phyloP scores from a whole-genome alignment of 2,113 vertebrate genomes.

The Phocoena sinus region DNA sequence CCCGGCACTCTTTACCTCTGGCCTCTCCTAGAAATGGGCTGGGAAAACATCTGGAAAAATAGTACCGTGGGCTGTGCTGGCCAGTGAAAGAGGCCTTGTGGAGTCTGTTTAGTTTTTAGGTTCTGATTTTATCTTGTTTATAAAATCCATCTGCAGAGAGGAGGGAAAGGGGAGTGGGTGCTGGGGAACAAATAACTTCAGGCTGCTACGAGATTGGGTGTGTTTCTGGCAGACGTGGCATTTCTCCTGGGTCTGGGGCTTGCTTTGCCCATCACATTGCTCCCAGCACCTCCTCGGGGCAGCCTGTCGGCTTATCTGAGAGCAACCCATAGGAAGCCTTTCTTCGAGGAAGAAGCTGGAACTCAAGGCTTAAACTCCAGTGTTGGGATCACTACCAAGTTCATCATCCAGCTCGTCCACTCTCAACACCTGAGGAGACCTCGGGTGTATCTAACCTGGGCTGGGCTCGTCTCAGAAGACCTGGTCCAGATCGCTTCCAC shows the following conservation, averaged over 20 bases:
- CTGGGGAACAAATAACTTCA: not conserved
- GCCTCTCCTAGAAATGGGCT: not conserved
- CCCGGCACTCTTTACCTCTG: not conserved
- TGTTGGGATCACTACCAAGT: not conserved
- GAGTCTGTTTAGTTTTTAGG: slow-evolving; percentile 3
- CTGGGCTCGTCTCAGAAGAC: not conserved
- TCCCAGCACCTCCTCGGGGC: not conserved
- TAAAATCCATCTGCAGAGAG: slow-evolving; percentile 26
- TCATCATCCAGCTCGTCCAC: not conserved
- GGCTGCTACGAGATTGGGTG: accelerated
- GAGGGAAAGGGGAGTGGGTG: not conserved
- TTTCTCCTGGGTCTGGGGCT: not conserved
- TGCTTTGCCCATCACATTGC: not conserved
- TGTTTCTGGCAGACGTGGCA: not conserved
- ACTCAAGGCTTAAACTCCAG: not conserved
- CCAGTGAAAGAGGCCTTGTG: not conserved
- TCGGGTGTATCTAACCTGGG: too few species aligned
- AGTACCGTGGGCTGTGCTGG: not conserved
- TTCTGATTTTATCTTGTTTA: slow-evolving; percentile 57
- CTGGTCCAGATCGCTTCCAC: accelerated
- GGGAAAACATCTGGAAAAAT: slow-evolving; percentile 31
- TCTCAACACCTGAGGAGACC: not conserved
- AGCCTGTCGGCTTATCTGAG: not conserved
- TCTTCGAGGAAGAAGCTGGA: not conserved
- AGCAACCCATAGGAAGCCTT: not conserved